Base-by-base conservation (phyloP, 2,888 invertebrate species). In the Monopis laevigella region DNA sequence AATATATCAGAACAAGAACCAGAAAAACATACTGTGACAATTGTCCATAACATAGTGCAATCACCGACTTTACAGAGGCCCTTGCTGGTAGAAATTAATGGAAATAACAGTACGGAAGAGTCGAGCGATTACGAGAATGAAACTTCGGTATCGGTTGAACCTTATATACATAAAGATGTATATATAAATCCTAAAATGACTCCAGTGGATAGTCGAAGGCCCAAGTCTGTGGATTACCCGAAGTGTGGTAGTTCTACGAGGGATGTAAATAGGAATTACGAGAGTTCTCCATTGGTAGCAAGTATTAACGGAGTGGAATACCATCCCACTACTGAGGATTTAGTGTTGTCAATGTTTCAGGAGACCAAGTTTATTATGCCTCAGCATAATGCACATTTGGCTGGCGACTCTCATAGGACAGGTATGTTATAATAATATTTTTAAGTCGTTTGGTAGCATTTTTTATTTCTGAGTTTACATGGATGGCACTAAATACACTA, bases 121-220 rank as follows among this genome's bases (percentile, higher is more conserved):
- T 44, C 45, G 43, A 65, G 56, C 53, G 70, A 70, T 26, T 51
- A 58, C 43, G 71, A 70, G 48, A 62, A 61, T 51, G 74, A 72
- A 48, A 48, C 58, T 30, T 62, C 54, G 45, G 56, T 51, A 41
- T 51, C 66, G n/a, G 54, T 55, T 4, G 77, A 77, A 45, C 69
- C 72, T 5, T 80, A 80, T 38, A 80, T 80, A 13, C 81, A 82
- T 48, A 82, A 82, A 48, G 82, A 82, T 43, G 82, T 82, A 16
- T 82, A 82, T 45, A 69, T 82, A 0, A 82, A 82, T 46, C 82
- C 82, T n/a, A 81, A 81, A 48, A 82, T 82, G 82, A 82, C 81
- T 17, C 77, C 78, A 0, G 75, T 75, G 24, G 78, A 78, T 43
- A 45, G 59, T 5, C 56, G 80, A 30, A 56, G 80, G 46, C 80